Evolutionary conservation across 2,113 vertebrate genomes (phyloP).

Genomic region (Paratilapia polleni): DNA sequence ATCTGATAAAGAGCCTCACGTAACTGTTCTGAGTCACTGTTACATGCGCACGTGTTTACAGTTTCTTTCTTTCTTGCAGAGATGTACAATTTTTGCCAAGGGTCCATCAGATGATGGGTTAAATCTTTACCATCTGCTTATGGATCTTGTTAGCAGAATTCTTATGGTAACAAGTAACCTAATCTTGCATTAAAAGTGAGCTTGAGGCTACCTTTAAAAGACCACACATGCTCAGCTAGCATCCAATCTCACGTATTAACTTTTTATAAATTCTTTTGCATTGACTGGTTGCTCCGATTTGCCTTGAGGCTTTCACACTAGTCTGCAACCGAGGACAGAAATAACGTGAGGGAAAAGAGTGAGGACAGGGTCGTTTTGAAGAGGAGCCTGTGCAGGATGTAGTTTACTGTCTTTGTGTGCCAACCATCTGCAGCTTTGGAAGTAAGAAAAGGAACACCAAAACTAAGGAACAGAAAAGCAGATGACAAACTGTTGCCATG

Average conservation of each 20-base stretch:
- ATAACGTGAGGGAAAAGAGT: neutral
- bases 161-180: constrained; percentile 32
- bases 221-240: constrained; percentile 33
- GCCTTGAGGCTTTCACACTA: constrained; percentile 1
- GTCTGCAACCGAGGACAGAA: constrained; percentile 8
- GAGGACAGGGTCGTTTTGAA: neutral
- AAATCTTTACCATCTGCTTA: constrained; percentile 48
- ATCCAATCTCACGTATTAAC: neutral
- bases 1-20: constrained; percentile 33
- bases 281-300: neutral
- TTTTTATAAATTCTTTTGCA: constrained; percentile 1
- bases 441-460: neutral
- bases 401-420: constrained; percentile 8
- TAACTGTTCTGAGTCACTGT: neutral
- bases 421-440: constrained; percentile 50
- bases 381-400: neutral
- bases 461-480: neutral
- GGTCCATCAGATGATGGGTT: constrained; percentile 15
- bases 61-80: constrained; percentile 5
- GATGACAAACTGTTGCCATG: constrained; percentile 1
- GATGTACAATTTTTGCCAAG: constrained; percentile 25
- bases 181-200: constrained; percentile 14
- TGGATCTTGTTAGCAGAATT: constrained; percentile 57
- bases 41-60: constrained; percentile 13
- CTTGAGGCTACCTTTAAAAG: constrained; percentile 40